Conservation (phyloP, 2,113 vertebrate species). For the Sphaerodactylus townsendi region DNA sequence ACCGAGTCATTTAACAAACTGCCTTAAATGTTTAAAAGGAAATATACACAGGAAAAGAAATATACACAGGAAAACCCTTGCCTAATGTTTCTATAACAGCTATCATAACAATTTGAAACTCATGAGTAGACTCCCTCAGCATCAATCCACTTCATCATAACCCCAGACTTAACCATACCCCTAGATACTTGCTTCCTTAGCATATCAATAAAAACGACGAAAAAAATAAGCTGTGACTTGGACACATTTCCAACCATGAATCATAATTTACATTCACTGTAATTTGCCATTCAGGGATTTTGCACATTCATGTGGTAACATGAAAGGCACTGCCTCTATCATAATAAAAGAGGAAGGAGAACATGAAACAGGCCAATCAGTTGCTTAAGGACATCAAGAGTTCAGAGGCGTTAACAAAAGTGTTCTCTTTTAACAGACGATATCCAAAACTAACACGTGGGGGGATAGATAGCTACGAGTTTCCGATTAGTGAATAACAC, state of each 20-base stretch:
- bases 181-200: background rate
- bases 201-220: background rate
- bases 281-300: background rate
- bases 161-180: background rate
- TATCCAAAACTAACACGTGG: too few species aligned
- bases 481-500: too few species aligned
- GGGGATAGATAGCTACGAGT: too few species aligned
- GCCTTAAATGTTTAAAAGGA: background rate
- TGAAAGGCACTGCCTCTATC: background rate
- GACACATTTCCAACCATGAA: background rate
- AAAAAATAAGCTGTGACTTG: background rate
- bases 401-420: background rate
- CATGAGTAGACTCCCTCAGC: background rate
- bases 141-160: background rate
- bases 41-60: too few species aligned
- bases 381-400: background rate
- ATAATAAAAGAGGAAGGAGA: background rate
- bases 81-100: background rate
- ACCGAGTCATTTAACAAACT: background rate
- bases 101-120: background rate
- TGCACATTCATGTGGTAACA: background rate
- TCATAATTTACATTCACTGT: background rate
- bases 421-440: background rate
- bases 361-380: background rate
- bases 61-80: too few species aligned